Evolutionary conservation across 2,888 invertebrate species (phyloP).

Genomic region (Aethes cnicana): DNA sequence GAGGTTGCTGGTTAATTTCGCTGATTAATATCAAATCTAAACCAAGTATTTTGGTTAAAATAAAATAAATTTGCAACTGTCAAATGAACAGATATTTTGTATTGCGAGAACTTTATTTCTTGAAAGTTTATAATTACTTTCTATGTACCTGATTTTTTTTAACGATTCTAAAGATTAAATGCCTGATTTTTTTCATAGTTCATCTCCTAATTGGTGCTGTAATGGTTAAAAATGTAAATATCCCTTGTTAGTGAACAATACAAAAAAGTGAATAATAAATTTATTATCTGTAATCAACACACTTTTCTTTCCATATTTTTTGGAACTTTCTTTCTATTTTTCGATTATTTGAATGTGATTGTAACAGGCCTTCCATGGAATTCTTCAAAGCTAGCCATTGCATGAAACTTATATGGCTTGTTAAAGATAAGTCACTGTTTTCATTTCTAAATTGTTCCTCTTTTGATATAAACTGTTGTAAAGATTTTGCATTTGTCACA

Average conservation of each 20-base stretch:
- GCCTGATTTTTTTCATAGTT: slow-evolving; percentile 19
- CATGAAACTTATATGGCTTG: slow-evolving; percentile 75
- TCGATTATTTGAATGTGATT: slow-evolving; percentile 48
- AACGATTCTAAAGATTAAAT: slow-evolving; percentile 8
- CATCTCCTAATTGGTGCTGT: slow-evolving; percentile 32
- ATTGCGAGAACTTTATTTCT: too few species aligned
- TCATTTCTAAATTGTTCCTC: slow-evolving; percentile 65
- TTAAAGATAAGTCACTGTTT: slow-evolving; percentile 52
- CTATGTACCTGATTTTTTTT: slow-evolving; percentile 27
- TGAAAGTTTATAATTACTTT: slow-evolving; percentile 5
- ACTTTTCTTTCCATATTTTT: slow-evolving; percentile 73
- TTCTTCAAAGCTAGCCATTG: slow-evolving; percentile 79
- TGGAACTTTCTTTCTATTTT: slow-evolving; percentile 65
- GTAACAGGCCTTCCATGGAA: slow-evolving; percentile 53
- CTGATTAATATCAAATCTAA: too few species aligned
- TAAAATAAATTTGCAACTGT: too few species aligned
- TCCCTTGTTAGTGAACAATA: slow-evolving; percentile 20
- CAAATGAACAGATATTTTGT: too few species aligned
- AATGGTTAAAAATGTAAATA: slow-evolving; percentile 27
- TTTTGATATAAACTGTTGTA: slow-evolving; percentile 57
- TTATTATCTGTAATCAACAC: slow-evolving; percentile 59
- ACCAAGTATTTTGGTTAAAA: too few species aligned
- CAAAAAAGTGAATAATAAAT: slow-evolving; percentile 46
- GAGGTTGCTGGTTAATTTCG: too few species aligned
- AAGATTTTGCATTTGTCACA: slow-evolving; percentile 50